phyloP scores from a whole-genome alignment of 64 coral and sea anemone species.

The Montipora cactus region DNA sequence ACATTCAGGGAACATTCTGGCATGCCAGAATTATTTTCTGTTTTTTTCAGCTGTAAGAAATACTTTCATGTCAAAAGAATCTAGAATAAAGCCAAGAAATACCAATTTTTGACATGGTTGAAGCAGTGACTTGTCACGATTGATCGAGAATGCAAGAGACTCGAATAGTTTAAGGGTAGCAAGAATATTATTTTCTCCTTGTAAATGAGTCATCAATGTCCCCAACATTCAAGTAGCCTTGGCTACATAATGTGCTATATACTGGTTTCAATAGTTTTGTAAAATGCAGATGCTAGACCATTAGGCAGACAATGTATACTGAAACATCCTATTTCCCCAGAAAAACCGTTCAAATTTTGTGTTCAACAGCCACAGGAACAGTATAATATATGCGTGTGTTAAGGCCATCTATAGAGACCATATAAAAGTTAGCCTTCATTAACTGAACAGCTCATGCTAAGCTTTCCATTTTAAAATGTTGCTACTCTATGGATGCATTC shows the following conservation, averaged over 20 bases:
- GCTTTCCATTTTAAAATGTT: conserved; percentile 41
- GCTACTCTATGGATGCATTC: conserved; percentile 45
- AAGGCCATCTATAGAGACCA: not conserved
- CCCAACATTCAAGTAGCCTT: conserved; percentile 22
- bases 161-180: conserved; percentile 3
- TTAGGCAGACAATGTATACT: conserved; percentile 39
- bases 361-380: conserved; percentile 4
- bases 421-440: conserved; percentile 24
- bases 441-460: conserved; percentile 6
- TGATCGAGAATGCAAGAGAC: conserved; percentile 32
- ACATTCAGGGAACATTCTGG: too few species aligned
- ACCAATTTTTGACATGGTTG: conserved; percentile 43
- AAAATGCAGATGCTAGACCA: conserved; percentile 15
- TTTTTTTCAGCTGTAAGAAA: conserved; percentile 11
- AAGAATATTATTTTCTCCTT: conserved; percentile 39
- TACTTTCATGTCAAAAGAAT: conserved; percentile 54
- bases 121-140: conserved; percentile 41
- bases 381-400: conserved; percentile 22
- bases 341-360: conserved; percentile 3
- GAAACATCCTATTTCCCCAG: conserved; percentile 2
- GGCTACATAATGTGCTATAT: conserved; percentile 17
- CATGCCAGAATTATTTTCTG: too few species aligned
- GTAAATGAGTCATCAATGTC: not conserved
- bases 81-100: conserved; percentile 58
- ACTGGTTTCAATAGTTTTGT: conserved; percentile 27